phyloP scores from a whole-genome alignment of 2,113 vertebrate genomes.

The Perca schrenkii region DNA sequence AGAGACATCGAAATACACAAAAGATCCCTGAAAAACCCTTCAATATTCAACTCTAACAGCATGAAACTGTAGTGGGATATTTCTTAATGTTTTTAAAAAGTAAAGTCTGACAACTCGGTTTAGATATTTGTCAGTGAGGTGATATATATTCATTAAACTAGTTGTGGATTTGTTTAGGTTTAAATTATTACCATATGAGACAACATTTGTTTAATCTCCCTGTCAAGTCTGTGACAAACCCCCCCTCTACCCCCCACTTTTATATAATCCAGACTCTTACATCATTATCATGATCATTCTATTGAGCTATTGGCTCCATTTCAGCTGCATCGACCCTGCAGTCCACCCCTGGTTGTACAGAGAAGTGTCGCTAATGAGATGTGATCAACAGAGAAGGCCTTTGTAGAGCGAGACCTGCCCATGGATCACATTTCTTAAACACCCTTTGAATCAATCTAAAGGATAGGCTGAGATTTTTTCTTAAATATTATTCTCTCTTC shows the following conservation, averaged over 20 bases:
- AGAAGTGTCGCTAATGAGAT: constrained; percentile 68
- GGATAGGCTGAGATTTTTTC: not conserved
- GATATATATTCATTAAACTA: not conserved
- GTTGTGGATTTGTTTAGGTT: not conserved
- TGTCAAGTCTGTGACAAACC: not conserved
- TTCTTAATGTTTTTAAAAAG: not conserved
- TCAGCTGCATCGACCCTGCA: constrained; percentile 58
- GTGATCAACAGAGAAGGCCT: constrained; percentile 73
- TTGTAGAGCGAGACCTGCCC: constrained; percentile 44
- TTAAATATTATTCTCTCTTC: not conserved
- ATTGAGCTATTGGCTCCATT: constrained; percentile 72
- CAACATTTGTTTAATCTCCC: not conserved
- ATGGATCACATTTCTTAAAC: constrained; percentile 62
- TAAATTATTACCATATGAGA: not conserved
- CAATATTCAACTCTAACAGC: not conserved
- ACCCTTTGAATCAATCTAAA: constrained; percentile 17
- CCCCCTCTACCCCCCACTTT: not conserved
- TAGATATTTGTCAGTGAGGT: not conserved
- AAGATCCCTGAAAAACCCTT: not conserved
- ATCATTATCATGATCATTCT: constrained; percentile 65
- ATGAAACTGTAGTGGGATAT: not conserved
- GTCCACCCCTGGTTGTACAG: constrained; percentile 44
- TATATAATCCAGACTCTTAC: constrained; percentile 43
- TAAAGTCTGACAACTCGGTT: not conserved
- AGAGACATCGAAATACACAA: not conserved